These are phyloP conservation scores for Megatriorchis doriae DNA, from an alignment of 2,113 vertebrate genomes.

Conservation along the genomic window DNA sequence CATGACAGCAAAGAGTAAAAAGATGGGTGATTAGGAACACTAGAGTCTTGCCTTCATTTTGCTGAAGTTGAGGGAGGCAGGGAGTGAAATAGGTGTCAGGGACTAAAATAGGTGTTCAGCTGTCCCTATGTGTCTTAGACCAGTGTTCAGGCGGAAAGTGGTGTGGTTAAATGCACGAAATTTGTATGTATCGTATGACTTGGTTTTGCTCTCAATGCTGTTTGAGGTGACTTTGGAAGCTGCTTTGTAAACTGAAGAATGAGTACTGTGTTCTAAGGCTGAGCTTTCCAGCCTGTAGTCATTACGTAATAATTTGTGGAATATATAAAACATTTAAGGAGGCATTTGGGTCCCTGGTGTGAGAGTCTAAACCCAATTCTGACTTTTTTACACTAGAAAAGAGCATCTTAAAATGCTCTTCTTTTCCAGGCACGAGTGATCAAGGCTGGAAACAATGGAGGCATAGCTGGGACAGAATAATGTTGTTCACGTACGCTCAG, in stretches of 20 bases:
- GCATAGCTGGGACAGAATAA: not conserved
- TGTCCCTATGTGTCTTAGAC: not conserved
- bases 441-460: not conserved
- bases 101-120: not conserved
- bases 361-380: not conserved
- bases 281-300: not conserved
- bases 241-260: not conserved
- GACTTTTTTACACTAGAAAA: not conserved
- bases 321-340: not conserved
- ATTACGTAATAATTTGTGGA: not conserved
- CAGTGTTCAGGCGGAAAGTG: not conserved
- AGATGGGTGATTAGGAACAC: not conserved
- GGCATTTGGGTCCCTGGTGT: not conserved
- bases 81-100: not conserved
- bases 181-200: not conserved
- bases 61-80: not conserved
- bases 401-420: not conserved
- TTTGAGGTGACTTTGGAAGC: not conserved
- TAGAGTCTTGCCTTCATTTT: not conserved
- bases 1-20: not conserved
- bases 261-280: not conserved
- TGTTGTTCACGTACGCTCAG: not conserved
- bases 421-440: not conserved
- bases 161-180: not conserved
- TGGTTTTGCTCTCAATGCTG: not conserved